Evolutionary conservation across 2,888 invertebrate genomes (phyloP), one percentile per base, ranked within the genome.

Genomic region (Tortricodes alternella): DNA sequence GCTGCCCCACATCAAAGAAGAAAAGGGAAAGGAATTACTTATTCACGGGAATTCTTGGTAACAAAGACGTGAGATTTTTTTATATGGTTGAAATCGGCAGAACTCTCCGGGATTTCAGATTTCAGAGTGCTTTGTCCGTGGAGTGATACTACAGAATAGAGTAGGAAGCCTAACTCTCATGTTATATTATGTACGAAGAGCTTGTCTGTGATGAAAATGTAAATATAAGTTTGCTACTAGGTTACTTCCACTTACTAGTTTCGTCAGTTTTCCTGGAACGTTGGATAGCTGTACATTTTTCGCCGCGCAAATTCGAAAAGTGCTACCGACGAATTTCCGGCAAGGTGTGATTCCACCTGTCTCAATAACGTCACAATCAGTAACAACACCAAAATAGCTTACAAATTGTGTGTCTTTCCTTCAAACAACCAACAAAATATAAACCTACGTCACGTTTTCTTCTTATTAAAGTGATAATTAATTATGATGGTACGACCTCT

Each of bases 391-490:
- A 18, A 6, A 21, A 34, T 6, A 29, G 11, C 11, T 24, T 24
- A 9, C 24, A 29, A 29, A 29, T 15, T 16, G 16, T 18, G 18
- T 7, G 5, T 21, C n/a, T 13, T 37, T 18, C 5, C n/a, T 18
- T 7, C 19, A 39, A 39, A 21, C 21, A 39, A 39, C 39, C n/a
- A 21, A 44, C 46, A 27, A 46, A 48, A 35, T 27, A 32, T 21
- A 37, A 43, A 21, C 53, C 9, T 39, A 46, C 29, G 44, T n/a
- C 29, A 11, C 37, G 46, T 53, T 53, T 53, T 46, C 46, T 53
- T 23, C 32, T 41, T 55, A 55, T 43, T 35, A 27, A 43, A 37
- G 29, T 56, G 37, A 49, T 18, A 49, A 56, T 56, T 56, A 43
- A 56, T 56, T 49, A 49, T 21, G 35, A 43, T 37, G 23, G 46